Conservation (phyloP, 2,888 invertebrate genomes). For the Craniophora ligustri region DNA sequence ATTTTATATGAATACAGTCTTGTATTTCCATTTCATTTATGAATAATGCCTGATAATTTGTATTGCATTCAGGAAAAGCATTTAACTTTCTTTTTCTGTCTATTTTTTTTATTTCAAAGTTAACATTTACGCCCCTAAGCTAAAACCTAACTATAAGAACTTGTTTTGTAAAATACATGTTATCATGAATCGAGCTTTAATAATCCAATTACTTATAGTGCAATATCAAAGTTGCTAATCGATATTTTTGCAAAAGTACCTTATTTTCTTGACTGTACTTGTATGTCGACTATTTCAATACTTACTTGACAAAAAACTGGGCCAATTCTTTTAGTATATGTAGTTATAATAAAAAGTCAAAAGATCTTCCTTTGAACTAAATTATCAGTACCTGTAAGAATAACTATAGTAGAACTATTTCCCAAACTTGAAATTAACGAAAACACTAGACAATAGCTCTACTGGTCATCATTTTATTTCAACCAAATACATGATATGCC, state of each 20-base stretch:
- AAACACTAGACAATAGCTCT: constrained; percentile 1
- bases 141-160: constrained; percentile 39
- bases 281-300: constrained; percentile 26
- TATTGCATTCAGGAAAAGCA: constrained; percentile 31
- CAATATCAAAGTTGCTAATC: constrained; percentile 50
- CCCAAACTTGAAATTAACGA: constrained; percentile 11
- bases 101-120: constrained; percentile 9
- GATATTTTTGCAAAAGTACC: constrained; percentile 42
- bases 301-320: constrained; percentile 40
- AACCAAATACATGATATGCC: background rate
- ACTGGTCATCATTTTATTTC: background rate
- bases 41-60: constrained; percentile 26
- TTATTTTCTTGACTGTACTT: constrained; percentile 26
- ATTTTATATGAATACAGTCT: constrained; percentile 1
- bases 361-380: constrained; percentile 37
- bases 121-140: constrained; percentile 24
- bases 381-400: constrained; percentile 35
- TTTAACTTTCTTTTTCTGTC: constrained; percentile 27
- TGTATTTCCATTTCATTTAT: constrained; percentile 21
- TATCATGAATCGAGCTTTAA: constrained; percentile 60
- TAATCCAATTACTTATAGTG: constrained; percentile 52
- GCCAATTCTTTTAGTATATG: constrained; percentile 45
- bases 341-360: constrained; percentile 26
- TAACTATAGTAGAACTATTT: constrained; percentile 14
- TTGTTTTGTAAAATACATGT: constrained; percentile 43